Evolutionary conservation across 2,113 vertebrate species (phyloP).

Genomic region (Catagonus wagneri): DNA sequence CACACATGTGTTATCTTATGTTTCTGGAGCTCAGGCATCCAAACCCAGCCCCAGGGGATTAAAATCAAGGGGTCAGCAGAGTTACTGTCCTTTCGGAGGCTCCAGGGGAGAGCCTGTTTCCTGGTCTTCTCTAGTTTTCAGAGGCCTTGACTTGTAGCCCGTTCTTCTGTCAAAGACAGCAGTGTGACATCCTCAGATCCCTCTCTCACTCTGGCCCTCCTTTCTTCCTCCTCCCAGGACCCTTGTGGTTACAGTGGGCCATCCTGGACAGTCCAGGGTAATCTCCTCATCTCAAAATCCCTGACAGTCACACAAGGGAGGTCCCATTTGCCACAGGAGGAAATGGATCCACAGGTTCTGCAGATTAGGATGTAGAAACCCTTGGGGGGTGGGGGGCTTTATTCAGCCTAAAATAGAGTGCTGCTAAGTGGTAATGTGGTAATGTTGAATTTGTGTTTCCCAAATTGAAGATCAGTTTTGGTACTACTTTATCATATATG

Average conservation of each 20-base stretch:
- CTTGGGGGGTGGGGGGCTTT: accelerated
- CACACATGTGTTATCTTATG: not conserved
- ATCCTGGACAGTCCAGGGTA: not conserved
- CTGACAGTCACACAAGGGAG: not conserved
- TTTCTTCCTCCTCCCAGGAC: not conserved
- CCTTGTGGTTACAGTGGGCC: not conserved
- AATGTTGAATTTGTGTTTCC: not conserved
- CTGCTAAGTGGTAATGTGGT: not conserved
- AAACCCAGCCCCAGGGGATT: not conserved
- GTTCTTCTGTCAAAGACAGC: not conserved
- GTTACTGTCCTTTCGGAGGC: not conserved
- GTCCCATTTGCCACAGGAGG: not conserved
- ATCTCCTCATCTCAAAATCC: not conserved
- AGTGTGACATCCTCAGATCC: too few relatives aligned
- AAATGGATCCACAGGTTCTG: not conserved
- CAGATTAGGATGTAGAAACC: not conserved
- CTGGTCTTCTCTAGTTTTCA: not conserved
- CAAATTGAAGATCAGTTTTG: not conserved
- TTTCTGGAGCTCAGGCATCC: not conserved
- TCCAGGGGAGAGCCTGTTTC: not conserved
- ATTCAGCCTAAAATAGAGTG: not conserved
- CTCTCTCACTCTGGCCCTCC: not conserved
- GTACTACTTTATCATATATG: not conserved
- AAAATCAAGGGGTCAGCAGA: not conserved
- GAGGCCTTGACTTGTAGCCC: too few relatives aligned